Percentiles rank a stretch among this genome's conserved stretches.
These are phyloP conservation scores for Sebastiscus tertius DNA, from an alignment of 2,797 vertebrate species.

Conservation along the genomic window DNA sequence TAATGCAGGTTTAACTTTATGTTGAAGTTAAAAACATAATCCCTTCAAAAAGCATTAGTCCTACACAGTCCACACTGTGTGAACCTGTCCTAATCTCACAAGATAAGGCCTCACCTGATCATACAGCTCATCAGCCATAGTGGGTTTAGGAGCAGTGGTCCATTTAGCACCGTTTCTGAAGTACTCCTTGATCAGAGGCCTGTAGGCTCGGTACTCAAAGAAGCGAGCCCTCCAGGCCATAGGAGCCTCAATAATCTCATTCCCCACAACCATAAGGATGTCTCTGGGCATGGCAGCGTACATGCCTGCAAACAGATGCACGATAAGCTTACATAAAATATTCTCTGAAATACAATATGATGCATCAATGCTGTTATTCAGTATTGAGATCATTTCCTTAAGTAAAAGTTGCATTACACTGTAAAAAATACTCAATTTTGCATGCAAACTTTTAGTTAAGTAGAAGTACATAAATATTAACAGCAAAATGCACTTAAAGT, in stretches of 20 bases:
- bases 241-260: slow-evolving; percentile 98
- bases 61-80: neutral
- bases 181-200: slow-evolving; percentile 96
- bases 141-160: slow-evolving; percentile 98
- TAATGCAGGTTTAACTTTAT: neutral
- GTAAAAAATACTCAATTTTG: neutral
- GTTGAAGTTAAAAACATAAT: neutral
- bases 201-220: slow-evolving; percentile 97
- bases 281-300: slow-evolving; percentile 98
- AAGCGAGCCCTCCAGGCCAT: slow-evolving; percentile 99
- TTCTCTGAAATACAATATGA: neutral
- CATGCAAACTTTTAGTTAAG: neutral
- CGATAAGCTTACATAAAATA: neutral
- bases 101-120: slow-evolving; percentile 86
- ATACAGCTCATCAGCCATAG: slow-evolving; percentile 94
- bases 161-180: slow-evolving; percentile 95
- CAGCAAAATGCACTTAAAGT: neutral
- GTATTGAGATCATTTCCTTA: neutral
- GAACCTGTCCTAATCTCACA: neutral
- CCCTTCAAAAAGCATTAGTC: neutral
- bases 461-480: neutral
- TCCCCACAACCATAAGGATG: slow-evolving; percentile 95
- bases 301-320: slow-evolving; percentile 85
- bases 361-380: neutral
- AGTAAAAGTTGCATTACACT: neutral